Base-by-base conservation (phyloP, 2,888 invertebrate genomes). In the Holacanthella duospinosa region DNA sequence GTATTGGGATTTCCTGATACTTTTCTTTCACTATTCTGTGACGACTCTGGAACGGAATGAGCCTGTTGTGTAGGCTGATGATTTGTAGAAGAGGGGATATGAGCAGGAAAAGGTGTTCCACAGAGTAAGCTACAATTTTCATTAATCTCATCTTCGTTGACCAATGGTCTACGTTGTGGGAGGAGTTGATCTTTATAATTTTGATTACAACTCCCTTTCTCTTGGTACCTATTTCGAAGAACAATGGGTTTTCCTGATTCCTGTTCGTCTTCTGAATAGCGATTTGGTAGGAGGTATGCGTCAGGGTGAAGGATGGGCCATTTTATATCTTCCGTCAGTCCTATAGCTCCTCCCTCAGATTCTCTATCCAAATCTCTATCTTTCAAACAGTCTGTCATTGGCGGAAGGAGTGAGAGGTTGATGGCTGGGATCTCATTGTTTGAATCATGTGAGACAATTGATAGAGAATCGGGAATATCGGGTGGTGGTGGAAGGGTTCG, bases 241-340 rank as follows among this genome's bases (percentile, higher is more conserved):
- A 70, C 70, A 24, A 72, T 54, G 12, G 71, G 71, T 43, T 67
- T 67, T n/a, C 36, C 55, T 12, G 54, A 48, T 12, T 65, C 66
- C 26, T 56, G 29, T 21, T 48, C 48, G 4, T 48, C 36, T 44
- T 26, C 59, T 25, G 43, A 2, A 24, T 24, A 44, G 9, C n/a
- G 43, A 61, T 65, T 61, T 19, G 69, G 54, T 9, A 69, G 64
- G 44, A 70, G 65, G 63, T 73, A 71, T 61, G 71, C 69, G 59
- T 71, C 68, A 21, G 73, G 73, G 55, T 73, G 71, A 16, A 66
- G 70, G 9, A 71, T 68, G 19, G 66, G 62, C 73, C 73, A 73
- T n/a, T 59, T 61, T n/a, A 55, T 59, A 27, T 71, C 72, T 48
- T 65, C 66, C 26, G 64, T 66, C 29, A 43, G 55, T n/a, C 58